A percentile compares a stretch with the other conserved stretches of the same genome.
phyloP scores from a whole-genome alignment of 1,140 invertebrate species.

The Leptoteleia sp. region DNA sequence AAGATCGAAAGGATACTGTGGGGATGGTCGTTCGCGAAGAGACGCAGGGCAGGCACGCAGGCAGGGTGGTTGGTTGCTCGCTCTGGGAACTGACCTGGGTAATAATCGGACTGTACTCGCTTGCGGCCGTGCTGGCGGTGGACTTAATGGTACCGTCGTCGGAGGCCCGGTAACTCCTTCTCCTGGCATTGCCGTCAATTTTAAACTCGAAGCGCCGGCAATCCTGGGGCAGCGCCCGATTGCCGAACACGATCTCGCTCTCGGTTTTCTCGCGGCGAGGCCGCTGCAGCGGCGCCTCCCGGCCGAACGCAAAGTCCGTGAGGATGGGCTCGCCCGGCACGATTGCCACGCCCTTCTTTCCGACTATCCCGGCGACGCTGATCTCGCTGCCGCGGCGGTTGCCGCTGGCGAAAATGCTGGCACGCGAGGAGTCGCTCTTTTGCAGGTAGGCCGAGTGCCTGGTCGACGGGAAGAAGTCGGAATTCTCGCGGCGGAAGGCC shows the following conservation, averaged over 20 bases:
- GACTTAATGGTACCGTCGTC: slow-evolving; percentile 79
- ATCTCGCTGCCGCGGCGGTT: slow-evolving; percentile 84
- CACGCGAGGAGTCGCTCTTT: slow-evolving; percentile 81
- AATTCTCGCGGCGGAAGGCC: slow-evolving; percentile 90
- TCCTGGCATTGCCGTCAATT: slow-evolving; percentile 76
- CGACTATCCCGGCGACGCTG: slow-evolving; percentile 76
- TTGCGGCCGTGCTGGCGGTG: slow-evolving; percentile 78
- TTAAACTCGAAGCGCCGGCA: slow-evolving; percentile 78
- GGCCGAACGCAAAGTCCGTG: slow-evolving; percentile 86
- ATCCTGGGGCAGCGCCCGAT: slow-evolving; percentile 73
- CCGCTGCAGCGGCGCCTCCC: slow-evolving; percentile 80
- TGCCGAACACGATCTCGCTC: slow-evolving; percentile 89
- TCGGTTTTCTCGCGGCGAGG: slow-evolving; percentile 92
- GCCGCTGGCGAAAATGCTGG: slow-evolving; percentile 83
- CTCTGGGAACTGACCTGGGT: slow-evolving; percentile 77
- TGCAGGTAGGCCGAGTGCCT: slow-evolving; percentile 87
- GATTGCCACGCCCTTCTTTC: slow-evolving; percentile 77
- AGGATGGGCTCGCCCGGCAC: slow-evolving; percentile 85
- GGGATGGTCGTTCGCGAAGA: slow-evolving; percentile 32
- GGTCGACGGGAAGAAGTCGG: slow-evolving; percentile 89
- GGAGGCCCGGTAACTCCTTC: slow-evolving; percentile 79
- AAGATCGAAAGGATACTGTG: slow-evolving; percentile 10
- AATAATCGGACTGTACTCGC: slow-evolving; percentile 78
- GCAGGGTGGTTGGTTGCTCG: slow-evolving; percentile 67
- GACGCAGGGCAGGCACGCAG: slow-evolving; percentile 74